Evolutionary conservation across 2,113 vertebrate genomes (phyloP), one percentile per base, ranked within the genome.

Genomic region (Engraulis encrasicolus): DNA sequence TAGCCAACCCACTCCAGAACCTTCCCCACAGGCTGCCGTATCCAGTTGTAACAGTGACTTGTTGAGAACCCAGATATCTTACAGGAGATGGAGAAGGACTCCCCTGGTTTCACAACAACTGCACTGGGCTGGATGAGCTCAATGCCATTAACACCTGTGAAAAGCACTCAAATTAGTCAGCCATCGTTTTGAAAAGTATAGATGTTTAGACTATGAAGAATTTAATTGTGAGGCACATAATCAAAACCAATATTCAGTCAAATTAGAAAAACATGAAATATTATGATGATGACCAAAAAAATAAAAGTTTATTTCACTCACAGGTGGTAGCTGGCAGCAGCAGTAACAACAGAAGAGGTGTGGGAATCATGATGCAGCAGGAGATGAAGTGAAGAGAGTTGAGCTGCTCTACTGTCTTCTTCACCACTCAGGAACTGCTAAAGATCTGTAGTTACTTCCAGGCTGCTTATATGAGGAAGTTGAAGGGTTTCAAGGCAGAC

Each of bases 1-100:
- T 6, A 14, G 4, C 82, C 88, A 18, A 88, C 7, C 85, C 86
- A 86, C 77, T 84, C 86, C 78, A 87, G 20, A 6, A n/a, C 19
- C 79, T 81, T 81, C 54, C 81, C 50, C 38, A 79, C 31, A 9
- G 45, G 0, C 38, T 87, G 84, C 2, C 66, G 17, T n/a, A 87
- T 80, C 82, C 84, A 88, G 78, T 37, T 0, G 9, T 88, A 77
- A 2, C 31, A 19, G 9, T 81, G 38, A 54, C 81, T 49, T 49
- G 48, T 87, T 45, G 40, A n/a, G n/a, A n/a, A n/a, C 50, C 6
- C 48, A 23, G 48, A 50, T 11, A 81, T 71, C 14, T 6, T 85
- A 49, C 83, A 81, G 83, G 79, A 49, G 48, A 85, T 81, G n/a
- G n/a, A 85, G 18, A 81, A 54, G 6, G n/a, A 84, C 18, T 81